Percentiles rank a stretch among this genome's conserved stretches.
These are phyloP conservation scores for Sarcophaga rosellei DNA, from an alignment of 2,888 invertebrate genomes.

Conservation along the genomic window DNA sequence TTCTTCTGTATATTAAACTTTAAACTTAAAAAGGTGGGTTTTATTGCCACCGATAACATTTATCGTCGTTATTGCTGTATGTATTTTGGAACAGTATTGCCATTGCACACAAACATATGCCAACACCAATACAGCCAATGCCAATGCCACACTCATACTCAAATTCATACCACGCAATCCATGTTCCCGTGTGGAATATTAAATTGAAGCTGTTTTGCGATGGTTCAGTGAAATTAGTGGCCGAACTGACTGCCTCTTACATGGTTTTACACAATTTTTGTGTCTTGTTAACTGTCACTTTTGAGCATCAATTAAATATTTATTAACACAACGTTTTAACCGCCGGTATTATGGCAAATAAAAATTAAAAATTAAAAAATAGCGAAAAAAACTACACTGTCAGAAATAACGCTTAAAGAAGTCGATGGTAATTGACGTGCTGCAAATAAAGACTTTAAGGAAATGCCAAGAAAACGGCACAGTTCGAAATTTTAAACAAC, in stretches of 20 bases:
- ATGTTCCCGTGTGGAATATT: conserved; percentile 12
- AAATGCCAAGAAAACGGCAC: neutral
- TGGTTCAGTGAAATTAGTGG: neutral
- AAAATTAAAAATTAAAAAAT: neutral
- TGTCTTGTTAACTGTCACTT: conserved; percentile 67
- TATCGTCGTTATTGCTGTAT: conserved; percentile 53
- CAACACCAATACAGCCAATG: neutral
- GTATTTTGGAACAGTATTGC: conserved; percentile 21
- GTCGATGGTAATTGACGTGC: no score
- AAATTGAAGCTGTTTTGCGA: conserved; percentile 14
- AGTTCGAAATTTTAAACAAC: neutral
- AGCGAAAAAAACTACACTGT: conserved; percentile 29
- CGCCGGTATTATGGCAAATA: conserved; percentile 22
- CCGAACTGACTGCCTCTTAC: conserved; percentile 29
- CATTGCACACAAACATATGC: neutral
- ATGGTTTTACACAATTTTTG: conserved; percentile 52
- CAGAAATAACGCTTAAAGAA: conserved; percentile 13
- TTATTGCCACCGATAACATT: conserved; percentile 63
- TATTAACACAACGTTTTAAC: conserved; percentile 62
- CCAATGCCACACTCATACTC: neutral
- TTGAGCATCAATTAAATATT: conserved; percentile 66
- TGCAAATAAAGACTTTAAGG: neutral
- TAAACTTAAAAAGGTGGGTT: conserved; percentile 43
- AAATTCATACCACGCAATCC: neutral
- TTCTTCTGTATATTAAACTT: neutral